These are phyloP conservation scores for Baccha elongata DNA, from an alignment of 2,888 invertebrate genomes.

Conservation along the genomic window DNA sequence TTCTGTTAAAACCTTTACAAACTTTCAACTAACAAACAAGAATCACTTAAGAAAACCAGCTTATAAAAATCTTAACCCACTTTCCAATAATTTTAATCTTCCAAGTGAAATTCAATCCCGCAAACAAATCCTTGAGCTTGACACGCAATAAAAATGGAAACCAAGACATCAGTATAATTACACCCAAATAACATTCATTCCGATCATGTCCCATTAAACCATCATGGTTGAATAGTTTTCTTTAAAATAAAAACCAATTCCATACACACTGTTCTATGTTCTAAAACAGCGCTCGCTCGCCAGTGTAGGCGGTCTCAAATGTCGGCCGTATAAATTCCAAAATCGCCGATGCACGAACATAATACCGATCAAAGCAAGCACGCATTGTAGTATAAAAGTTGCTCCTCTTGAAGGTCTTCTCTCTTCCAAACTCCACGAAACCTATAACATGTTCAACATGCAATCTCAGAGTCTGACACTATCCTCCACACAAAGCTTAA, in stretches of 20 bases:
- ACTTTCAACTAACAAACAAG: too few species aligned
- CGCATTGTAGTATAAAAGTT: constrained; percentile 43
- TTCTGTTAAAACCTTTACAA: too few species aligned
- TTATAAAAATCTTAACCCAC: constrained; percentile 21
- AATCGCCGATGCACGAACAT: constrained; percentile 60
- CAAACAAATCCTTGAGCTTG: constrained; percentile 24
- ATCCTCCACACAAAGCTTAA: constrained; percentile 36
- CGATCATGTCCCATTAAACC: constrained; percentile 48
- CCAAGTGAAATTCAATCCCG: constrained; percentile 28
- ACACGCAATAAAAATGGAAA: constrained; percentile 54
- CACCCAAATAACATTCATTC: constrained; percentile 42
- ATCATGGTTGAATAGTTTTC: constrained; percentile 15
- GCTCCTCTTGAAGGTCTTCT: constrained; percentile 14
- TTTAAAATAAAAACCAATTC: constrained; percentile 15
- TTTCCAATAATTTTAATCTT: constrained; percentile 26
- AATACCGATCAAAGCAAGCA: constrained; percentile 45
- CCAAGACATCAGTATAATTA: constrained; percentile 43
- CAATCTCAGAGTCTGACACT: constrained; percentile 43
- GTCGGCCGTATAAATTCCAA: constrained; percentile 54
- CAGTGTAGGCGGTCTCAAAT: constrained; percentile 65
- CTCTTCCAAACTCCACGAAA: not conserved
- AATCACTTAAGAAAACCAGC: not conserved
- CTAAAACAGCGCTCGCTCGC: constrained; percentile 11
- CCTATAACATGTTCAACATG: constrained; percentile 42
- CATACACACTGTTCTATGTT: not conserved